Percentiles rank a stretch among this genome's conserved stretches.
phyloP scores from a whole-genome alignment of 1,140 invertebrate genomes.

The Latrodectus geometricus region DNA sequence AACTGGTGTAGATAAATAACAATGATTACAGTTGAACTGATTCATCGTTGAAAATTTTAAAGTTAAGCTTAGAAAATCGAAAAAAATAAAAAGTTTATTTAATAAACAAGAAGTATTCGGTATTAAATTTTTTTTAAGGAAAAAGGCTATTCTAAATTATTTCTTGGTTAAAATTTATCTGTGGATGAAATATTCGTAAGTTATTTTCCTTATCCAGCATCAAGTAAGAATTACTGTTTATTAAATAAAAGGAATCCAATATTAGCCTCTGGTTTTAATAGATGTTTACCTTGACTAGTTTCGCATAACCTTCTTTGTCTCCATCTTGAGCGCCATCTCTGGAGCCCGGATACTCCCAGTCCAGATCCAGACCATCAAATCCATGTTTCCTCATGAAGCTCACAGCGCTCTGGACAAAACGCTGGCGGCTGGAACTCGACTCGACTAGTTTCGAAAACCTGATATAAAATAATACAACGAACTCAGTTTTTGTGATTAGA shows the following conservation, averaged over 20 bases:
- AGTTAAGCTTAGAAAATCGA: too few species aligned
- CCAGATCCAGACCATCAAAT: conserved; percentile 95
- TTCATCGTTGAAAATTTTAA: too few species aligned
- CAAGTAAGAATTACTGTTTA: background rate
- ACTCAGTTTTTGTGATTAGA: too few species aligned
- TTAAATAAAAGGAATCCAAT: background rate
- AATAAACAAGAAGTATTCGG: too few species aligned
- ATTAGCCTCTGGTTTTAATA: background rate
- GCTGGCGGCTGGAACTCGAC: conserved; percentile 78
- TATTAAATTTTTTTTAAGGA: too few species aligned
- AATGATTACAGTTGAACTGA: too few species aligned
- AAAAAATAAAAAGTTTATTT: too few species aligned
- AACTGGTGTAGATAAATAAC: too few species aligned
- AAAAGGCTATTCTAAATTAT: too few species aligned
- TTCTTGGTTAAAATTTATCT: background rate
- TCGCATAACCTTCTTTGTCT: conserved; percentile 90
- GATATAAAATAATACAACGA: too few species aligned
- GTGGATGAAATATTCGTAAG: background rate
- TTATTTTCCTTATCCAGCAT: background rate
- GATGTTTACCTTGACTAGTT: conserved; percentile 80
- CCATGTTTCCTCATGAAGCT: conserved; percentile 90
- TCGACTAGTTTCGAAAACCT: conserved; percentile 87
- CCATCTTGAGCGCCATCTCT: conserved; percentile 90
- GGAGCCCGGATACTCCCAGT: conserved; percentile 95
- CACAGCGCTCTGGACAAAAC: conserved; percentile 84